phyloP scores from a whole-genome alignment of 2,113 vertebrate genomes.

The Pseudonaja textilis region DNA sequence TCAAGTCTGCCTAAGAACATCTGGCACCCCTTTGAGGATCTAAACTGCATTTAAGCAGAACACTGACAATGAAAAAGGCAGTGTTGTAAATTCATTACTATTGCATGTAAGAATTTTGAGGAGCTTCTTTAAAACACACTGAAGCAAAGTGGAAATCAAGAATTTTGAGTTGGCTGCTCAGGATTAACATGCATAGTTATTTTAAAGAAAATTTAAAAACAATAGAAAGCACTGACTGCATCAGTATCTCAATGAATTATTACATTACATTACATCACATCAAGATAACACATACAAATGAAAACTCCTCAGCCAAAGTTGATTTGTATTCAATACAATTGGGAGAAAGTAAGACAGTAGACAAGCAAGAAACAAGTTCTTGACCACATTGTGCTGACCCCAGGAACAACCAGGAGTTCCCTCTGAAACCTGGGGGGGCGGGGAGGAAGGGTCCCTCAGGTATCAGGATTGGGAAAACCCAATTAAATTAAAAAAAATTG shows the following conservation, averaged over 20 bases:
- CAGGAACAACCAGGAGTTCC: background rate
- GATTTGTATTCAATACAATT: background rate
- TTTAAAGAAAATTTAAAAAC: background rate
- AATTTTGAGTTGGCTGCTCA: background rate
- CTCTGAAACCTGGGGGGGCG: background rate
- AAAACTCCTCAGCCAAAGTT: background rate
- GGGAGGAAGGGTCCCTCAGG: background rate
- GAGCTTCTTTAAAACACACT: background rate
- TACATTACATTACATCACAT: background rate
- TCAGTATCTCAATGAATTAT: background rate
- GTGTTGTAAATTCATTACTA: background rate
- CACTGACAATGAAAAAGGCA: background rate
- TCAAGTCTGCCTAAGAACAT: background rate
- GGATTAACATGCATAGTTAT: background rate
- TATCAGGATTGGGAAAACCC: background rate
- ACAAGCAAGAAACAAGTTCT: background rate
- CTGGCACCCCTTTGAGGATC: background rate
- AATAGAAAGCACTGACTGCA: background rate
- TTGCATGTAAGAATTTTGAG: background rate
- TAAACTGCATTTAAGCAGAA: background rate
- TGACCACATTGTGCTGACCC: background rate
- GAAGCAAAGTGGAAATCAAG: background rate
- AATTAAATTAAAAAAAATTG: background rate
- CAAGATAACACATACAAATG: background rate
- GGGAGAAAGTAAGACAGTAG: background rate